Conservation (phyloP, 2,888 invertebrate genomes). For the Xestoiulus laeticollis region DNA sequence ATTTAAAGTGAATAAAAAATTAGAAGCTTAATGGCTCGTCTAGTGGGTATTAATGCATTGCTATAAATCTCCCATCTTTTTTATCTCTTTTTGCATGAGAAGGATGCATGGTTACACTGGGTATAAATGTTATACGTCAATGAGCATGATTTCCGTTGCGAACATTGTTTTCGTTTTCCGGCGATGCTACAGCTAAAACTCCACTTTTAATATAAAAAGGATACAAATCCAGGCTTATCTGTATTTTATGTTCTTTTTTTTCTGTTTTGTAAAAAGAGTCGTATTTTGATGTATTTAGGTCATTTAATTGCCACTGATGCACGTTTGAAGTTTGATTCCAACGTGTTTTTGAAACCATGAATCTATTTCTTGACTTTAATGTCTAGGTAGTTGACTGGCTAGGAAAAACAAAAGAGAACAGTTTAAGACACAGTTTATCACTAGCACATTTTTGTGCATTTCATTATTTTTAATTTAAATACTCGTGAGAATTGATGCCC, state of each 20-base stretch:
- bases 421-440: not conserved
- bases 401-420: not conserved
- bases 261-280: not conserved
- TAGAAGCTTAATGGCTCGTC: not conserved
- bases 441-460: not conserved
- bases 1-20: not conserved
- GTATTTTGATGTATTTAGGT: slow-evolving; percentile 19
- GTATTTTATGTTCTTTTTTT: not conserved
- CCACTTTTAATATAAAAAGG: slow-evolving; percentile 1
- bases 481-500: not conserved
- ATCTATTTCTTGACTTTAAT: not conserved
- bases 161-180: slow-evolving; percentile 14
- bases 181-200: slow-evolving; percentile 19
- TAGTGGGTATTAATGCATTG: not conserved
- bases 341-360: not conserved
- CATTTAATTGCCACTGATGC: not conserved
- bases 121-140: not conserved
- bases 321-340: not conserved
- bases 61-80: slow-evolving; percentile 2
- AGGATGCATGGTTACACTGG: slow-evolving; percentile 15
- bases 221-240: slow-evolving; percentile 29
- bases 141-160: slow-evolving; percentile 28
- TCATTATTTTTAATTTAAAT: not conserved
- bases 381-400: not conserved
- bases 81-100: not conserved